Evolutionary conservation across 1,140 invertebrate genomes (phyloP), one percentile per base, ranked within the genome.

Genomic region (Zaprionus camerounensis): DNA sequence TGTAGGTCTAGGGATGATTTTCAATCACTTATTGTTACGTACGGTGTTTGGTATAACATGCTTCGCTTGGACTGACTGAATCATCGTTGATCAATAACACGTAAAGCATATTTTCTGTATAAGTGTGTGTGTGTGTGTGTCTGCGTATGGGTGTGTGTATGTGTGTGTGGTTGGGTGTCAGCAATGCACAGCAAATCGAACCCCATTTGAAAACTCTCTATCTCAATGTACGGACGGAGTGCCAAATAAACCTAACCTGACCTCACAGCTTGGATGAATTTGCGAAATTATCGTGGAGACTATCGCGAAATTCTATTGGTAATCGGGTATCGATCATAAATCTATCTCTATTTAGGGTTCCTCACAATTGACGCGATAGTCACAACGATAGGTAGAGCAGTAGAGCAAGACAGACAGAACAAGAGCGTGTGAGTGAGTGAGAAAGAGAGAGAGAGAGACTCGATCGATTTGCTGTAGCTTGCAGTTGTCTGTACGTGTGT

Each of bases 11-110:
- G 83, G 85, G 85, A 91, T 91, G 88, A 91, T 91, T 91, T 91
- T 91, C 74, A 91, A 91, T 91, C 88, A 91, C 88, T 91, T 91
- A 91, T 91, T 91, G 88, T 91, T 91, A 91, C 87, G 83, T 91
- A 91, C 88, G 88, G 88, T 91, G 88, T 91, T 91, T 91, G 78
- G 81, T 91, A 91, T 83, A 87, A 83, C 74, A 78, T 87, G 78
- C 78, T 79, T 81, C 59, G 81, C 84, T 81, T 88, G 81, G 78
- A 84, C 78, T 81, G 79, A 69, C 46, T 55, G 20, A 61, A 65
- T 71, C 34, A 24, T 56, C 57, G 24, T 31, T 77, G 66, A 76
- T 78, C 34, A 61, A 72, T 86, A 81, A 86, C 82, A 85, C 81
- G 64, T 85, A 85, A 85, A 85, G 82, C 79, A 79, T 79, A 62